Percentiles rank a stretch among this genome's conserved stretches.
These are phyloP conservation scores for Meloidogyne hapla DNA, from an alignment of 1,140 invertebrate genomes.

Conservation along the genomic window DNA sequence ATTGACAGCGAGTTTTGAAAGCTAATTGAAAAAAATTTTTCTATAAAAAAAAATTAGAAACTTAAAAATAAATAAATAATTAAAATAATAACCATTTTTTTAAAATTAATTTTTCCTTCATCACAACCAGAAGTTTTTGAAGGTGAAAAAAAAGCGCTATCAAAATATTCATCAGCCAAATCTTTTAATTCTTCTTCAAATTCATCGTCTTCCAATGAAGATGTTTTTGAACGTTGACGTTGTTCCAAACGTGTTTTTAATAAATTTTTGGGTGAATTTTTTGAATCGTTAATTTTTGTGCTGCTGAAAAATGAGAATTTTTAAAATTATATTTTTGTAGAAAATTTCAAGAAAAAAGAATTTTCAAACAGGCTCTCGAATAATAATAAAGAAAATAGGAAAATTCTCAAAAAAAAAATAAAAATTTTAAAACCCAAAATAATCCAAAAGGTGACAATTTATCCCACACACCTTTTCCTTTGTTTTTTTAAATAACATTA, in stretches of 20 bases:
- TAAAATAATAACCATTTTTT: neutral
- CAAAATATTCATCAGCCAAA: slow-evolving; percentile 15
- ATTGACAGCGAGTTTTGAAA: too few species aligned
- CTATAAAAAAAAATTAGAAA: too few species aligned
- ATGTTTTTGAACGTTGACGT: neutral
- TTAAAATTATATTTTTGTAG: neutral
- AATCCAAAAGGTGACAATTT: too few species aligned
- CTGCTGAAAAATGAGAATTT: neutral
- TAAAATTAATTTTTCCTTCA: neutral
- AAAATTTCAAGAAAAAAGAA: too few species aligned
- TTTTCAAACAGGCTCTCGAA: neutral
- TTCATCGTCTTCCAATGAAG: neutral
- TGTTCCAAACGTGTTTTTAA: slow-evolving; percentile 11
- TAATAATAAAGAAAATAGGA: too few species aligned
- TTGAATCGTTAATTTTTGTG: slow-evolving; percentile 14
- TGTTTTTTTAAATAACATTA: neutral
- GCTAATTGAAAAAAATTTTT: too few species aligned
- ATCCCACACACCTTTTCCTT: too few species aligned
- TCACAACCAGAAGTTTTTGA: neutral
- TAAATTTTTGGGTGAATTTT: slow-evolving; percentile 13
- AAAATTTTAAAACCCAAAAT: too few species aligned
- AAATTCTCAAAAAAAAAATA: too few species aligned
- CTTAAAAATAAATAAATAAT: neutral
- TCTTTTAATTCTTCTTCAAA: slow-evolving; percentile 6
- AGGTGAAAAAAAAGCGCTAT: slow-evolving; percentile 19